Percentiles rank a stretch among this genome's conserved stretches.
Conservation (phyloP, 2,797 vertebrate species). For the Pelochelys cantorii region DNA sequence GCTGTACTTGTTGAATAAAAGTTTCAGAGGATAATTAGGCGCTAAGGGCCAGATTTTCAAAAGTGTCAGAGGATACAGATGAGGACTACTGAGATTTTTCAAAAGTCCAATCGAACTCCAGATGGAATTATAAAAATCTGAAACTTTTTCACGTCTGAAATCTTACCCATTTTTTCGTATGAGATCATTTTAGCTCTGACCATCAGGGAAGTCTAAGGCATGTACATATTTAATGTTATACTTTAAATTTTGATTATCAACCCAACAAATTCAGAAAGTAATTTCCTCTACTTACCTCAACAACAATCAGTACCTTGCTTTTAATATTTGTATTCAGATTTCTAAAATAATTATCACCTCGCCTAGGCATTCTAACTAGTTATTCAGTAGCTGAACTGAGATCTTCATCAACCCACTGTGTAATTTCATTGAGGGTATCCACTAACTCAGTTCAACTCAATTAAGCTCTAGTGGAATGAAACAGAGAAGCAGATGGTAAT, state of each 20-base stretch:
- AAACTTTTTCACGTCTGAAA: fast-evolving
- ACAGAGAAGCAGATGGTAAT: slow-evolving; percentile 56
- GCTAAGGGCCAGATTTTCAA: neutral
- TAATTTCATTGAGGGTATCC: slow-evolving; percentile 65
- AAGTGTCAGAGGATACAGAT: neutral
- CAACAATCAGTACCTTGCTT: slow-evolving; percentile 22
- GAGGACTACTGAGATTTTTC: neutral
- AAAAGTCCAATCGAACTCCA: neutral
- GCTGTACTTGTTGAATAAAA: neutral
- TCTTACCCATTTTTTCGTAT: neutral
- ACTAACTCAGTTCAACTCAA: slow-evolving; percentile 71
- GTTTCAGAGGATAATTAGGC: neutral
- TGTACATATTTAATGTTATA: neutral
- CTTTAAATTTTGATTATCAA: neutral
- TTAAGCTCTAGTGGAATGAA: slow-evolving; percentile 74
- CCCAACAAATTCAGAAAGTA: neutral
- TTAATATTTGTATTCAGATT: slow-evolving; percentile 58
- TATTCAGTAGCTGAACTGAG: slow-evolving; percentile 70
- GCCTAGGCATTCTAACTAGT: slow-evolving; percentile 72
- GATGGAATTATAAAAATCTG: neutral
- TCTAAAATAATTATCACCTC: slow-evolving; percentile 62
- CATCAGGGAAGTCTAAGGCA: neutral
- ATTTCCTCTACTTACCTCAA: slow-evolving; percentile 11
- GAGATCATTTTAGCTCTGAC: neutral
- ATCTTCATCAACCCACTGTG: slow-evolving; percentile 61